These are phyloP conservation scores for Aquatica leii DNA, from an alignment of 2,888 invertebrate species.

Conservation along the genomic window DNA sequence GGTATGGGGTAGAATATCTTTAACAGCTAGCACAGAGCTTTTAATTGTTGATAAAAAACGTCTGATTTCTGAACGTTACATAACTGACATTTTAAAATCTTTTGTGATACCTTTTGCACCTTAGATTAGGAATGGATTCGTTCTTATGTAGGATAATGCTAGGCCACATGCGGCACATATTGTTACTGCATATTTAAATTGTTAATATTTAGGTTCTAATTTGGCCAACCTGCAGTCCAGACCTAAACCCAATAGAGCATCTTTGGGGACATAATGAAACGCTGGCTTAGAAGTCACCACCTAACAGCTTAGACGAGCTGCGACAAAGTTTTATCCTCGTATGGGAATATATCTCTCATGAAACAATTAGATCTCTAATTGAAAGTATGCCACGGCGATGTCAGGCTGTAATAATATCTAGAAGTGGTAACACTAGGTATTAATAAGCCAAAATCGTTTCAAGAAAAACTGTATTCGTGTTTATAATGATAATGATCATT, in stretches of 20 bases:
- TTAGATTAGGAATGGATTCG: neutral
- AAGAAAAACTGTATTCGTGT: too few species aligned
- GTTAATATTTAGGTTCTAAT: neutral
- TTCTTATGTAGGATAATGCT: slow-evolving; percentile 1
- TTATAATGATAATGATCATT: too few species aligned
- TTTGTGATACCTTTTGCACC: neutral
- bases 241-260: neutral
- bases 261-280: neutral
- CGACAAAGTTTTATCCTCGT: too few species aligned
- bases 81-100: neutral
- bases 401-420: too few species aligned
- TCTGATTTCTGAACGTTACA: neutral
- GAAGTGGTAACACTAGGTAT: too few species aligned
- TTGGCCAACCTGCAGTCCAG: neutral
- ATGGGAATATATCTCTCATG: too few species aligned
- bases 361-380: too few species aligned
- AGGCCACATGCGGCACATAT: neutral
- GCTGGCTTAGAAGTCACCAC: too few species aligned
- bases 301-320: too few species aligned
- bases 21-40: neutral
- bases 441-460: too few species aligned
- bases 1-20: slow-evolving; percentile 5
- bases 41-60: neutral
- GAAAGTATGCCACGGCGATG: too few species aligned
- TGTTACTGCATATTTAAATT: neutral